phyloP scores from a whole-genome alignment of 2,888 invertebrate genomes.

The Drosophila macrospina region DNA sequence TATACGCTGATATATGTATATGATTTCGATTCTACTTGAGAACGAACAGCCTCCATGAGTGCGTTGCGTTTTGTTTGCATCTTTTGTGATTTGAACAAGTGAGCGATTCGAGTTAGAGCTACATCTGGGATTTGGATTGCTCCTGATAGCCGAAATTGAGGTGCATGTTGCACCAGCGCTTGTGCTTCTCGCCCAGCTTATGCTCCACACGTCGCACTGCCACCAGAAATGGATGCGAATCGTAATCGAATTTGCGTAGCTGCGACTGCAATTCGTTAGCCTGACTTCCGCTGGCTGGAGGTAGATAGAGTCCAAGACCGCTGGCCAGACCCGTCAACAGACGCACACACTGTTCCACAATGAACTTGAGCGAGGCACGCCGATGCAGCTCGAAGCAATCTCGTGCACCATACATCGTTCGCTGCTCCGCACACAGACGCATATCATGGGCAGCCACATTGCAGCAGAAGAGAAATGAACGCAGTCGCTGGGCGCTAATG shows the following conservation, averaged over 20 bases:
- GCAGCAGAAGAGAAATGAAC: constrained; percentile 84
- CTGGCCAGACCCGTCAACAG: constrained; percentile 68
- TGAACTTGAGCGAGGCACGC: constrained; percentile 84
- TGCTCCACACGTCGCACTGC: constrained; percentile 83
- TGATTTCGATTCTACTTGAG: constrained; percentile 45
- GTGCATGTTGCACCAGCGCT: constrained; percentile 84
- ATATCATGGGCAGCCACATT: constrained; percentile 85
- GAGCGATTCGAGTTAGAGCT: not conserved
- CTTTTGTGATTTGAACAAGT: not conserved
- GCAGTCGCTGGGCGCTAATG: constrained; percentile 75
- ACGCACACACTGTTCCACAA: constrained; percentile 83
- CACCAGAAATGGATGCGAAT: constrained; percentile 79
- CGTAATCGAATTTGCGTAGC: constrained; percentile 79
- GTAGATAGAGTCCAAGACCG: constrained; percentile 61
- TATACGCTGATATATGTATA: constrained; percentile 15
- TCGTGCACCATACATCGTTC: constrained; percentile 81
- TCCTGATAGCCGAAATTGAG: constrained; percentile 78
- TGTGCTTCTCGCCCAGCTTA: constrained; percentile 81
- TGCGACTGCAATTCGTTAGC: constrained; percentile 69
- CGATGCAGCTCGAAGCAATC: constrained; percentile 85
- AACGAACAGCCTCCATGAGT: constrained; percentile 58
- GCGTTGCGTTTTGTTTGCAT: constrained; percentile 25
- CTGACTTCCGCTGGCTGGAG: constrained; percentile 60
- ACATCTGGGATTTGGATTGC: constrained; percentile 1
- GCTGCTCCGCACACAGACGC: constrained; percentile 83